Evolutionary conservation across 53 echinoderm and acorn worm species (phyloP).

Genomic region (Echinarachnius parma): DNA sequence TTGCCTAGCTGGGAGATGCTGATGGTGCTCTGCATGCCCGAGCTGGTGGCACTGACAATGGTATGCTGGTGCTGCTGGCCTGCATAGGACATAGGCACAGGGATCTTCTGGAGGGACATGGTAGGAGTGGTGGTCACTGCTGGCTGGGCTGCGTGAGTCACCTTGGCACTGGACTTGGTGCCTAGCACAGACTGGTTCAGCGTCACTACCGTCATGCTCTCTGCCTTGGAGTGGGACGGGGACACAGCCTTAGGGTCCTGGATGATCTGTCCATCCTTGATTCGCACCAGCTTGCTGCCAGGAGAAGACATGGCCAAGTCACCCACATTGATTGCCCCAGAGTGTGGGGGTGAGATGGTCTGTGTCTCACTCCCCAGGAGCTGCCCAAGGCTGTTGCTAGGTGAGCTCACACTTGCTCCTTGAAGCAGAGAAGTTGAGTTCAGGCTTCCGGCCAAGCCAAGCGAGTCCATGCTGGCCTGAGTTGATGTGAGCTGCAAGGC

Average conservation of each 20-base stretch:
- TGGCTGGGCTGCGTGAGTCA: neutral
- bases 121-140: conserved; percentile 1
- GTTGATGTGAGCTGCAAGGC: too few species aligned
- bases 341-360: conserved; percentile 31
- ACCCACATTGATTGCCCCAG: conserved; percentile 69
- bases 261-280: conserved; percentile 72
- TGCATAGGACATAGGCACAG: neutral
- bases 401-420: neutral
- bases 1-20: conserved; percentile 20
- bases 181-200: conserved; percentile 18
- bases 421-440: neutral
- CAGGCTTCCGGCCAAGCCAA: neutral
- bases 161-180: neutral
- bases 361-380: neutral
- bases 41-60: neutral
- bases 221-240: conserved; percentile 9
- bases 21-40: conserved; percentile 3
- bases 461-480: conserved; percentile 12
- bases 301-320: conserved; percentile 51
- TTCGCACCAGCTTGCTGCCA: conserved; percentile 57
- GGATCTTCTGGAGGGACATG: conserved; percentile 21
- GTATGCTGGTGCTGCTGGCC: neutral
- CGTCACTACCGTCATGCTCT: conserved; percentile 14
- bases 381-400: neutral
- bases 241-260: conserved; percentile 39